Evolutionary conservation across 2,888 invertebrate genomes (phyloP).

Genomic region (Trilocha varians): DNA sequence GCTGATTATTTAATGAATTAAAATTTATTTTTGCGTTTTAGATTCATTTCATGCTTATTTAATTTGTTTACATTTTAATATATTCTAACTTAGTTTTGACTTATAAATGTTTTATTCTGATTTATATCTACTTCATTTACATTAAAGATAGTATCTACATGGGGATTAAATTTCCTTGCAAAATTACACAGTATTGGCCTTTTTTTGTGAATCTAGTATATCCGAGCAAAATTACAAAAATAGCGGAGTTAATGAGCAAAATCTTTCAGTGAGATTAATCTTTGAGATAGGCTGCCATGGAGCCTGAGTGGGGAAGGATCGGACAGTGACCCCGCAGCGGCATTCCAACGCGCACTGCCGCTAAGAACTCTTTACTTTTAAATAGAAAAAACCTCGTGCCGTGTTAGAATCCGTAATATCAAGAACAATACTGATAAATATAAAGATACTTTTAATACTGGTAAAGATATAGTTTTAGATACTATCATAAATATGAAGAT

Average conservation of each 20-base stretch:
- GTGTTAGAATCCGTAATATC: background rate
- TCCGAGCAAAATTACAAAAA: background rate
- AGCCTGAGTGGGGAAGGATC: slow-evolving; percentile 37
- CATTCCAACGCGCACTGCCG: slow-evolving; percentile 54
- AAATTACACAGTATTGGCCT: no score
- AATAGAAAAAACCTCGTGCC: slow-evolving; percentile 18
- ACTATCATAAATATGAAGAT: no score
- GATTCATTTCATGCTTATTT: background rate
- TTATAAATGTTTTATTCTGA: no score
- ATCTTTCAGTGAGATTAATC: slow-evolving; percentile 49
- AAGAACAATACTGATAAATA: no score
- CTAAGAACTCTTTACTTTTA: slow-evolving; percentile 62
- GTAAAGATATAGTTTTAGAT: no score
- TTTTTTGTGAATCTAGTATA: background rate
- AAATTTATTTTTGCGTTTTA: background rate
- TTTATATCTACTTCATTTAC: no score
- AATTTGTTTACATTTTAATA: background rate
- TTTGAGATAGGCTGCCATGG: slow-evolving; percentile 44
- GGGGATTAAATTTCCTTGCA: no score
- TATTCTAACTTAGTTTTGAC: no score
- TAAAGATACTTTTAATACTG: no score
- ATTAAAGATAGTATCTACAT: no score
- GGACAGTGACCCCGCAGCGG: slow-evolving; percentile 59
- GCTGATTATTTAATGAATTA: background rate
- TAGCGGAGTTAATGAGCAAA: slow-evolving; percentile 35